A percentile compares a stretch with the other conserved stretches of the same genome.
phyloP scores from a whole-genome alignment of 64 coral and sea anemone species.

The Porites australiensis region DNA sequence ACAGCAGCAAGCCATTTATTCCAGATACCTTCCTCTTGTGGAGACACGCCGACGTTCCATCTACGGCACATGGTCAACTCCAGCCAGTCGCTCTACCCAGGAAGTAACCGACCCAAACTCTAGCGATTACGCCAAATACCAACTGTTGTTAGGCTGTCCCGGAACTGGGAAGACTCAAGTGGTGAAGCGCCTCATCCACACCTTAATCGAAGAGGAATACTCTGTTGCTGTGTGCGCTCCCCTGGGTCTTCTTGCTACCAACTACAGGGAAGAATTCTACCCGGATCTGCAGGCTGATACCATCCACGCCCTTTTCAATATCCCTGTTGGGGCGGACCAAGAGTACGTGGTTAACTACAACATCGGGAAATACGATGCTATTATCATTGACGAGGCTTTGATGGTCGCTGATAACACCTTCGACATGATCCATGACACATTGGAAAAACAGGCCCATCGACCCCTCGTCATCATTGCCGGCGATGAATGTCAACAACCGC shows the following conservation, averaged over 20 bases:
- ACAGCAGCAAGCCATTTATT: no score
- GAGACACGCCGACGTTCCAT: no score
- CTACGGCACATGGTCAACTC: no score
- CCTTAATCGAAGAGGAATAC: background rate
- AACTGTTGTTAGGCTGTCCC: slow-evolving; percentile 6
- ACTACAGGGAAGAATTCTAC: background rate
- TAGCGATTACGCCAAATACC: no score
- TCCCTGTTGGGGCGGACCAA: background rate
- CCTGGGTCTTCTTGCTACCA: background rate
- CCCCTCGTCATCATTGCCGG: slow-evolving; percentile 49
- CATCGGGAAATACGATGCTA: background rate
- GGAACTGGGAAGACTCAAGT: slow-evolving; percentile 55
- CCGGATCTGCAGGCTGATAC: background rate
- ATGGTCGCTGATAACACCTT: slow-evolving; percentile 22
- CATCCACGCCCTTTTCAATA: slow-evolving; percentile 8
- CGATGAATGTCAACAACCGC: slow-evolving; percentile 63
- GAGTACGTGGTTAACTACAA: background rate
- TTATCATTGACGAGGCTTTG: slow-evolving; percentile 60
- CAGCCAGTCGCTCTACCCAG: background rate
- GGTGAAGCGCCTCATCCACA: background rate
- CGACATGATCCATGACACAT: background rate
- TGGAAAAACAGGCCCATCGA: background rate
- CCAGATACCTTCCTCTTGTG: no score
- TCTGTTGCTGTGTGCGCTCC: background rate
- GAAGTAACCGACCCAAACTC: background rate